A percentile compares a stretch with the other conserved stretches of the same genome.
phyloP scores from a whole-genome alignment of 30 jellyfish, hydroid and myxozoan genomes.

The Aurelia coerulea region DNA sequence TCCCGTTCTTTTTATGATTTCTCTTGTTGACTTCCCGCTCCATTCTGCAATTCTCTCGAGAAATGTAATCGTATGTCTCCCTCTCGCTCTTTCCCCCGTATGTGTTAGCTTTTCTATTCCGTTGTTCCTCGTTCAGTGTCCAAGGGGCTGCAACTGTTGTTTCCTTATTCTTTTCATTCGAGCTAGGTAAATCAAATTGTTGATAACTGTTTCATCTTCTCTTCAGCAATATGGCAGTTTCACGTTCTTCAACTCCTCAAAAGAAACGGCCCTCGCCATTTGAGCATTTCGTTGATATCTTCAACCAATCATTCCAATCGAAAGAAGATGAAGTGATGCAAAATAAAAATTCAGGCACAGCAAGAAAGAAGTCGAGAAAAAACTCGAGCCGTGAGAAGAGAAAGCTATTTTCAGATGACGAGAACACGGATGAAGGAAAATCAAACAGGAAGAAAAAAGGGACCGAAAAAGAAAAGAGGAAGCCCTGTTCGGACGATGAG shows the following conservation, averaged over 20 bases:
- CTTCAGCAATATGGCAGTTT: not conserved
- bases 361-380: not conserved
- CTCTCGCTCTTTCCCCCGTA: too few relatives aligned
- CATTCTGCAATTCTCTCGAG: too few relatives aligned
- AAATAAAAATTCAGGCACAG: not conserved
- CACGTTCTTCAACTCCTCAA: not conserved
- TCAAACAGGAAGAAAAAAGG: not conserved
- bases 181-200: too few relatives aligned
- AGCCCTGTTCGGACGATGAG: conserved; percentile 28
- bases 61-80: too few relatives aligned
- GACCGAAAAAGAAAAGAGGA: not conserved
- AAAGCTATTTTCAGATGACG: conserved; percentile 53
- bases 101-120: too few relatives aligned
- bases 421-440: not conserved
- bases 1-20: too few relatives aligned
- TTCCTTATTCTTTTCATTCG: too few relatives aligned
- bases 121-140: too few relatives aligned
- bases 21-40: too few relatives aligned
- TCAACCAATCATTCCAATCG: conserved; percentile 1
- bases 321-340: not conserved
- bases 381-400: not conserved
- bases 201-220: too few relatives aligned
- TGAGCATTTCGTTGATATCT: not conserved
- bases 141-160: too few relatives aligned
- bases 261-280: not conserved